Evolutionary conservation across 2,113 vertebrate genomes (phyloP).

Genomic region (Prunella fulvescens): DNA sequence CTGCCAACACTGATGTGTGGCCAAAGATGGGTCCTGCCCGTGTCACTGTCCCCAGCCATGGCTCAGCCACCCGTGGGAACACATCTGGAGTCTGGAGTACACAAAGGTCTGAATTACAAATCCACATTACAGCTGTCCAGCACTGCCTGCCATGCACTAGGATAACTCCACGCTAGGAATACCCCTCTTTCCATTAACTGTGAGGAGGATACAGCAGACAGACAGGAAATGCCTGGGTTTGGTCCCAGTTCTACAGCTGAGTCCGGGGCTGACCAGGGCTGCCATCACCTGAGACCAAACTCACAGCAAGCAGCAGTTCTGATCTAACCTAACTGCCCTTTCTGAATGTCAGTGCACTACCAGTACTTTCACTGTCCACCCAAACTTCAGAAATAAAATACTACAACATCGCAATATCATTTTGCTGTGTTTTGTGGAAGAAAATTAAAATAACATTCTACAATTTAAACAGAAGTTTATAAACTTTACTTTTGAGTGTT

Average conservation of each 20-base stretch:
- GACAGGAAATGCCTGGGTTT: neutral
- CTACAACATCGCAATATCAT: neutral
- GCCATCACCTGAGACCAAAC: neutral
- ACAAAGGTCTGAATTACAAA: neutral
- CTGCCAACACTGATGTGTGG: neutral
- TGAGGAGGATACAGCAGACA: neutral
- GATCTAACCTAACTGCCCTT: neutral
- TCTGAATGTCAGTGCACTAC: neutral
- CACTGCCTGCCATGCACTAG: neutral
- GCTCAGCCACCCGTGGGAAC: fast-evolving
- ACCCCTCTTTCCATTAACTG: neutral
- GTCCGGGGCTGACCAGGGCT: neutral
- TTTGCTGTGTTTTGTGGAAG: neutral
- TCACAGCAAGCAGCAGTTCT: neutral
- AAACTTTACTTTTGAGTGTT: neutral
- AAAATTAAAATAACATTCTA: neutral
- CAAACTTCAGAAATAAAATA: neutral
- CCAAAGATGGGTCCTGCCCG: neutral
- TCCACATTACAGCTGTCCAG: neutral
- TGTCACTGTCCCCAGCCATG: fast-evolving
- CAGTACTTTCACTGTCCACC: neutral
- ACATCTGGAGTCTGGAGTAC: neutral
- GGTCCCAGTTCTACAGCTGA: neutral
- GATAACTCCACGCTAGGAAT: neutral
- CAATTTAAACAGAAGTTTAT: neutral